Percentiles rank a stretch among this genome's conserved stretches.
Conservation (phyloP, 37 sponge, comb jelly and placozoan species). For the Tethya wilhelma region DNA sequence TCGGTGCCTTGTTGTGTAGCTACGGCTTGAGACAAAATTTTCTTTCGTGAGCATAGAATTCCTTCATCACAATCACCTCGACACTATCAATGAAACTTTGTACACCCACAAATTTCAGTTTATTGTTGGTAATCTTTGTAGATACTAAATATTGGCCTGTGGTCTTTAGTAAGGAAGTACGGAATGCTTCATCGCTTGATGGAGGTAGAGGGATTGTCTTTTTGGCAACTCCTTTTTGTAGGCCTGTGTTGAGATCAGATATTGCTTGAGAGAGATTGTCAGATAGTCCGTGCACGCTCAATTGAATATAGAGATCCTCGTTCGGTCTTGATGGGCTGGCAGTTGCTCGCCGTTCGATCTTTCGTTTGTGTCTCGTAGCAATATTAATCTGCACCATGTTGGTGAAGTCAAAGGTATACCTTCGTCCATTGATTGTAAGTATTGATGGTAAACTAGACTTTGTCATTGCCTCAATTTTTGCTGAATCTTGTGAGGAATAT, state of each 20-base stretch:
- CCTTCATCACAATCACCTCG: not conserved
- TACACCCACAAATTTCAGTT: not conserved
- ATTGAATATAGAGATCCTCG: not conserved
- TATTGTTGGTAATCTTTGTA: not conserved
- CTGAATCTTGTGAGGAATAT: not conserved
- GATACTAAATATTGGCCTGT: not conserved
- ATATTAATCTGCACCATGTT: not conserved
- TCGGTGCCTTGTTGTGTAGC: not conserved
- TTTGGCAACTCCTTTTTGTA: not conserved
- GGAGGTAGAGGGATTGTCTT: not conserved
- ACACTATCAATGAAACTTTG: not conserved
- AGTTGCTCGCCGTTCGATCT: not conserved
- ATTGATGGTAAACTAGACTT: not conserved
- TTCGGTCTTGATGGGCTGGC: too few species aligned
- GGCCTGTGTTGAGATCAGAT: not conserved
- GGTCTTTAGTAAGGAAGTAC: not conserved
- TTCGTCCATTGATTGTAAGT: not conserved
- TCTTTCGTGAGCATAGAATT: not conserved
- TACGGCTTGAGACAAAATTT: not conserved
- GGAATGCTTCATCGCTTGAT: not conserved
- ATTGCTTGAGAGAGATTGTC: not conserved
- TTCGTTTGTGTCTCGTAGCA: not conserved
- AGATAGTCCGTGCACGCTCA: not conserved
- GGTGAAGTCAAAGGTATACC: not conserved
- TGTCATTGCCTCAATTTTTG: not conserved